These are phyloP conservation scores for Nomada fucata DNA, from an alignment of 2,888 invertebrate species.

Conservation along the genomic window DNA sequence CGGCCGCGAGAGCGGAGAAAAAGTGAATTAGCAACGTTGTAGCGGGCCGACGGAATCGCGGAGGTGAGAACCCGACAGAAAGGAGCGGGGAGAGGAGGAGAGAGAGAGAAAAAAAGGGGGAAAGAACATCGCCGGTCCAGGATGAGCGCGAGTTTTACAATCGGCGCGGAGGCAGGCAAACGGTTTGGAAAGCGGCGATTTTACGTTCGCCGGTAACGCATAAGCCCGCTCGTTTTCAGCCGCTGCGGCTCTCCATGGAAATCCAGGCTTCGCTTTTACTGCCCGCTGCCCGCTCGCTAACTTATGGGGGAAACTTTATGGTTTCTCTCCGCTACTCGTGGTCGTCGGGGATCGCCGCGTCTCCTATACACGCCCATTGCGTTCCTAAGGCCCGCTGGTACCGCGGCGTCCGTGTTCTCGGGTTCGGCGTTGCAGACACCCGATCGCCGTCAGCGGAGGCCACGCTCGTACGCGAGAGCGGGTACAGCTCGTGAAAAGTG, in stretches of 20 bases:
- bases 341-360: constrained; percentile 37
- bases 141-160: constrained; percentile 48
- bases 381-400: constrained; percentile 39
- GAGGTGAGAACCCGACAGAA: constrained; percentile 17
- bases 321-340: constrained; percentile 49
- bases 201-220: constrained; percentile 51
- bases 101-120: not conserved
- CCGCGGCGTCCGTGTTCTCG: not conserved
- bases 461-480: constrained; percentile 22
- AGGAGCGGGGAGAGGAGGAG: not conserved
- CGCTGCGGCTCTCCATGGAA: constrained; percentile 74
- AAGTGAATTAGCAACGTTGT: constrained; percentile 28
- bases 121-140: not conserved
- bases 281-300: constrained; percentile 71
- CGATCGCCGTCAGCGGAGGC: constrained; percentile 64
- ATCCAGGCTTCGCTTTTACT: constrained; percentile 75
- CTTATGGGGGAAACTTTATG: constrained; percentile 82
- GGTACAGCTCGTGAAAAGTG: constrained; percentile 66
- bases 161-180: constrained; percentile 16
- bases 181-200: constrained; percentile 50
- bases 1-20: not conserved
- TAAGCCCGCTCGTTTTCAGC: constrained; percentile 75
- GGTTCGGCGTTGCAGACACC: constrained; percentile 63
- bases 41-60: not conserved
- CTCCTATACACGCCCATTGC: constrained; percentile 62